phyloP scores from a whole-genome alignment of 2,888 invertebrate species.

The Achlya flavicornis region DNA sequence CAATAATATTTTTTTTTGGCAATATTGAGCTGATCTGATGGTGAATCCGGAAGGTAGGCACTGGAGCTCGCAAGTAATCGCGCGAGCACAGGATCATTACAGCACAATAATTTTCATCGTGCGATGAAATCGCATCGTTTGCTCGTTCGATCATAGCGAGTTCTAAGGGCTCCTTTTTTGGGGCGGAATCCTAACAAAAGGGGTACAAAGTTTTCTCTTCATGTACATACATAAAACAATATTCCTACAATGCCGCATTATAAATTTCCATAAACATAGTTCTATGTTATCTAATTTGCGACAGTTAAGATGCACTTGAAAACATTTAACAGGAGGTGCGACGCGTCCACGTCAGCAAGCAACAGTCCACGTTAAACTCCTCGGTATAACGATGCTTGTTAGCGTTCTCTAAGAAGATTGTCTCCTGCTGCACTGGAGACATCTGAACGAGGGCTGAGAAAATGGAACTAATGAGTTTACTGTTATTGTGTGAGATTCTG shows the following conservation, averaged over 20 bases:
- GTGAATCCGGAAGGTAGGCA: too few relatives aligned
- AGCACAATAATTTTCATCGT: too few relatives aligned
- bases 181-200: too few relatives aligned
- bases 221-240: neutral
- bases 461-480: slow-evolving; percentile 78
- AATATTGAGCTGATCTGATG: too few relatives aligned
- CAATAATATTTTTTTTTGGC: too few relatives aligned
- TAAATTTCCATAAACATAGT: neutral
- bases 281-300: slow-evolving; percentile 14
- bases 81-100: too few relatives aligned
- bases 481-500: slow-evolving; percentile 67
- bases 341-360: slow-evolving; percentile 38
- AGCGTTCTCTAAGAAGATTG: slow-evolving; percentile 74
- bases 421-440: slow-evolving; percentile 60
- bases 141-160: too few relatives aligned
- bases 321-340: slow-evolving; percentile 55
- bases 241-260: neutral
- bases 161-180: too few relatives aligned
- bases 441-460: slow-evolving; percentile 60
- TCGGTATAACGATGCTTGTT: slow-evolving; percentile 78
- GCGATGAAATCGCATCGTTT: too few relatives aligned
- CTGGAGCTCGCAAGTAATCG: too few relatives aligned
- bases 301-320: slow-evolving; percentile 50
- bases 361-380: slow-evolving; percentile 61
- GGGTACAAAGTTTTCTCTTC: too few relatives aligned